A percentile compares a stretch with the other conserved stretches of the same genome.
Evolutionary conservation across 2,113 vertebrate genomes (phyloP).

Genomic region (Cephalopholis sonnerati): DNA sequence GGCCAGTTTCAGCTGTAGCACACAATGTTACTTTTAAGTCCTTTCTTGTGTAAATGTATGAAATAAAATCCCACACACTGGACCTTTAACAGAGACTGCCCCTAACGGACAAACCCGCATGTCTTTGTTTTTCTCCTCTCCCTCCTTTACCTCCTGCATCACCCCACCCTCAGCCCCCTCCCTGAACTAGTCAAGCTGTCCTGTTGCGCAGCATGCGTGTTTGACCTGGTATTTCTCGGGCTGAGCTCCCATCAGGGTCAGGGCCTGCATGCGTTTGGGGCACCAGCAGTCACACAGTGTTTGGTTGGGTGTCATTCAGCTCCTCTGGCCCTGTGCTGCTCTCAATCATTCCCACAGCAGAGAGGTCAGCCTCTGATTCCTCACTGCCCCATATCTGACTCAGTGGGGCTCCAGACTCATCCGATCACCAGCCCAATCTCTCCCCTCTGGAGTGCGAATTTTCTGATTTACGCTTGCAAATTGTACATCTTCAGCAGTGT

Average conservation of each 20-base stretch:
- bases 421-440: slow-evolving; percentile 78
- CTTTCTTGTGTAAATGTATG: too few relatives aligned
- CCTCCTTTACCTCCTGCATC: background rate
- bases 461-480: slow-evolving; percentile 80
- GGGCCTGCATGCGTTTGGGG: slow-evolving; percentile 44
- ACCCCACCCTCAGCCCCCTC: background rate
- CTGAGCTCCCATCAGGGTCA: slow-evolving; percentile 64
- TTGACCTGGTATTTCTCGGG: slow-evolving; percentile 74
- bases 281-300: slow-evolving; percentile 60
- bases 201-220: slow-evolving; percentile 52
- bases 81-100: background rate
- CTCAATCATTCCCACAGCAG: slow-evolving; percentile 79
- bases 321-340: slow-evolving; percentile 67
- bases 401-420: slow-evolving; percentile 78
- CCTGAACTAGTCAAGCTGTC: slow-evolving; percentile 22
- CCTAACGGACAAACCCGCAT: background rate
- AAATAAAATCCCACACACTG: too few relatives aligned
- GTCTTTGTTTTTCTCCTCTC: slow-evolving; percentile 24
- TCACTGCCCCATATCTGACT: slow-evolving; percentile 74
- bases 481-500: slow-evolving; percentile 76
- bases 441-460: slow-evolving; percentile 80
- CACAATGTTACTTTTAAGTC: too few relatives aligned
- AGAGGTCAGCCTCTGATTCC: slow-evolving; percentile 75
- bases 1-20: too few relatives aligned
- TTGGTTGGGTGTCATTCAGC: slow-evolving; percentile 74